A percentile compares a stretch with the other conserved stretches of the same genome.
These are phyloP conservation scores for Aromia moschata DNA, from an alignment of 2,888 invertebrate species.

Conservation along the genomic window DNA sequence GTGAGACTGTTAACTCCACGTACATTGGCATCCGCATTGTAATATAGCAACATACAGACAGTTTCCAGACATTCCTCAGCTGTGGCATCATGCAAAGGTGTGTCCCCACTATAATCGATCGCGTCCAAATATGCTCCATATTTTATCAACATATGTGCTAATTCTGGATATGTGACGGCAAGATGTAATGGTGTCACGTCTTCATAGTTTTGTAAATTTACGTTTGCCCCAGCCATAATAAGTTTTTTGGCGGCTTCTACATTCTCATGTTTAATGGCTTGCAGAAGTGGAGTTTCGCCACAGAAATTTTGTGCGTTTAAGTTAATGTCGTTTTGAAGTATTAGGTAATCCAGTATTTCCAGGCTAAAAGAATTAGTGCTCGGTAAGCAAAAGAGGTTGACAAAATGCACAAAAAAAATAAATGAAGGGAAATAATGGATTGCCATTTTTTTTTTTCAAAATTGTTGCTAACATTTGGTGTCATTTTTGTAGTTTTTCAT, in stretches of 20 bases:
- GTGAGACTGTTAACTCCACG: slow-evolving; percentile 43
- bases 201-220: slow-evolving; percentile 45
- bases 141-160: slow-evolving; percentile 44
- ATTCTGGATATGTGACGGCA: slow-evolving; percentile 39
- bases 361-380: slow-evolving; percentile 43
- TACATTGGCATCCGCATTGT: slow-evolving; percentile 48
- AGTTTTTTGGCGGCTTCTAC: slow-evolving; percentile 39
- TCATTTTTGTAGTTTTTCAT: too few relatives aligned
- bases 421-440: too few relatives aligned
- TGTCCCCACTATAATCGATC: slow-evolving; percentile 44
- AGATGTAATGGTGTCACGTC: slow-evolving; percentile 48
- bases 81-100: slow-evolving; percentile 50
- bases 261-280: slow-evolving; percentile 39
- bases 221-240: slow-evolving; percentile 45
- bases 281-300: slow-evolving; percentile 48
- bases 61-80: slow-evolving; percentile 42
- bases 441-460: too few relatives aligned
- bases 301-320: slow-evolving; percentile 46
- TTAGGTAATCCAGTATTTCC: slow-evolving; percentile 45
- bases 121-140: slow-evolving; percentile 49
- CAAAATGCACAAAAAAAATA: too few relatives aligned
- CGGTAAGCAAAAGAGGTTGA: too few relatives aligned
- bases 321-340: slow-evolving; percentile 40
- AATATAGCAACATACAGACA: slow-evolving; percentile 51
- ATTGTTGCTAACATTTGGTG: too few relatives aligned